A percentile compares a stretch with the other conserved stretches of the same genome.
These are phyloP conservation scores for Pheosia tremula DNA, from an alignment of 2,888 invertebrate genomes.

Conservation along the genomic window DNA sequence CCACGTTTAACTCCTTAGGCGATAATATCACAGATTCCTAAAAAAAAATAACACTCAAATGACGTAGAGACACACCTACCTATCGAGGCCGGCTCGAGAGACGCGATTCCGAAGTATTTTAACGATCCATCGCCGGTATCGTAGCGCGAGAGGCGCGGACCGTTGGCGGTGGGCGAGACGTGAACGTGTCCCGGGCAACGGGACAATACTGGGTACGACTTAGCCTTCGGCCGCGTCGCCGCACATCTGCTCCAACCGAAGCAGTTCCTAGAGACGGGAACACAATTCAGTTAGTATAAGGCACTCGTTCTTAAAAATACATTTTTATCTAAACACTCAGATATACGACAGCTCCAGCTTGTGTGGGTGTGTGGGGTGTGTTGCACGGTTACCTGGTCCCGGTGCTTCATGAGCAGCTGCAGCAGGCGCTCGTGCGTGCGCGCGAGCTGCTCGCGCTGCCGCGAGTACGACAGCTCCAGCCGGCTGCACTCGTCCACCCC, in stretches of 20 bases:
- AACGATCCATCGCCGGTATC: slow-evolving; percentile 3
- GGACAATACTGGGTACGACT: not conserved
- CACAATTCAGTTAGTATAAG: not conserved
- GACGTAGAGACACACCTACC: slow-evolving; percentile 36
- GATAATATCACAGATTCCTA: slow-evolving; percentile 82
- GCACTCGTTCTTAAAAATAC: too few relatives aligned
- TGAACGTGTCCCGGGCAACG: not conserved
- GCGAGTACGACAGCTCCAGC: slow-evolving; percentile 90
- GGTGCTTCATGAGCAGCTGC: slow-evolving; percentile 81
- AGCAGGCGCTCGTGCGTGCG: slow-evolving; percentile 91
- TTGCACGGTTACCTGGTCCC: slow-evolving; percentile 61
- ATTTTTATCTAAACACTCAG: too few relatives aligned
- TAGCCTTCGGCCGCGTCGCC: slow-evolving; percentile 72
- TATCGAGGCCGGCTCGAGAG: slow-evolving; percentile 20
- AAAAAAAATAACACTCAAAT: slow-evolving; percentile 55
- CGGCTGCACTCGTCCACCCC: slow-evolving; percentile 95
- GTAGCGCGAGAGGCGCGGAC: slow-evolving; percentile 9
- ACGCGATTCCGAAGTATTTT: slow-evolving; percentile 8
- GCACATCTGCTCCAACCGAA: slow-evolving; percentile 69
- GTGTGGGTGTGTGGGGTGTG: not conserved
- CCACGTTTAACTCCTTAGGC: slow-evolving; percentile 67
- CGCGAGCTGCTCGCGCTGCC: slow-evolving; percentile 89
- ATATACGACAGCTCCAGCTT: too few relatives aligned
- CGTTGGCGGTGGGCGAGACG: slow-evolving; percentile 9
- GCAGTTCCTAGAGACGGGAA: slow-evolving; percentile 60